Conservation (phyloP, 1,140 invertebrate genomes). For the Lasioglossum baleicum region DNA sequence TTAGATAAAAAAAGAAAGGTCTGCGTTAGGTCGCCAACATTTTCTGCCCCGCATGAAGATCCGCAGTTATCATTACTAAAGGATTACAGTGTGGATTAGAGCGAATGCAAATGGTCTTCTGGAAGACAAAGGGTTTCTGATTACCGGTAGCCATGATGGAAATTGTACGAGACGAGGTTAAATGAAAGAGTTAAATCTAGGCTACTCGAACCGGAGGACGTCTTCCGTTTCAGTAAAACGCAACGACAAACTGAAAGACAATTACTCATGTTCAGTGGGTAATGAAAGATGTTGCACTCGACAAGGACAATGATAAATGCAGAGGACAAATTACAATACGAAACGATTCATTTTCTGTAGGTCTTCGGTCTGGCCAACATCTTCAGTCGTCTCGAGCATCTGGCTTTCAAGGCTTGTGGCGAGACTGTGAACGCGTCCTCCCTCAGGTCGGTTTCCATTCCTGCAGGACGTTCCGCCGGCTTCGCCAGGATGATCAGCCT, state of each 20-base stretch:
- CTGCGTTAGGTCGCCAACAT: too few species aligned
- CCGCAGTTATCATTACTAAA: too few species aligned
- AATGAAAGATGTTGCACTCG: not conserved
- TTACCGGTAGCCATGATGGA: too few species aligned
- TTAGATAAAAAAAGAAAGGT: too few species aligned
- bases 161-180: too few species aligned
- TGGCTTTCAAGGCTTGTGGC: conserved; percentile 67
- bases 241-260: not conserved
- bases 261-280: not conserved
- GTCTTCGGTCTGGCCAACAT: conserved; percentile 66
- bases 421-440: conserved; percentile 72
- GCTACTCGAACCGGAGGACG: too few species aligned
- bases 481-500: conserved; percentile 63
- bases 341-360: conserved; percentile 27
- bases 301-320: not conserved
- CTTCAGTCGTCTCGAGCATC: conserved; percentile 62
- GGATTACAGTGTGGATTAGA: too few species aligned
- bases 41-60: too few species aligned
- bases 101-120: too few species aligned
- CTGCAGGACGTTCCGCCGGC: conserved; percentile 58
- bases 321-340: not conserved
- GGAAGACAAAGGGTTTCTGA: too few species aligned
- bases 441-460: conserved; percentile 71
- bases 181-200: too few species aligned
- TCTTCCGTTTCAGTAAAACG: too few species aligned